phyloP scores from a whole-genome alignment of 1,140 invertebrate species.

The Tetramorium simillimum region DNA sequence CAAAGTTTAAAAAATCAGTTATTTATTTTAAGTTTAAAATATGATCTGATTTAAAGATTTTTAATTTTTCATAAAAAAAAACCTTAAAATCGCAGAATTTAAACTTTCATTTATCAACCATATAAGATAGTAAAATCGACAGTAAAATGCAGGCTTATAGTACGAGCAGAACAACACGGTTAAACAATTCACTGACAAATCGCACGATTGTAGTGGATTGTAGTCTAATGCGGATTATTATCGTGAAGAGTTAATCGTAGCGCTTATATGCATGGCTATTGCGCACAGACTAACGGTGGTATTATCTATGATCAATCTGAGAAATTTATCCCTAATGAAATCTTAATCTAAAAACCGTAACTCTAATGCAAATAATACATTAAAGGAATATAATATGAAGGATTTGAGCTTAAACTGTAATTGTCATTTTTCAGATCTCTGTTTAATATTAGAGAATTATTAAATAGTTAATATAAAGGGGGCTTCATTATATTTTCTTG shows the following conservation, averaged over 20 bases:
- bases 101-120: not conserved
- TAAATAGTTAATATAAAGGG: not conserved
- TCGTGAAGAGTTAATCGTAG: slow-evolving; percentile 58
- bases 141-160: slow-evolving; percentile 57
- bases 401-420: not conserved
- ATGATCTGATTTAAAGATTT: not conserved
- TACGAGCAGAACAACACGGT: slow-evolving; percentile 57
- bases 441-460: not conserved
- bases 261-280: slow-evolving; percentile 13
- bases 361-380: not conserved
- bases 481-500: not conserved
- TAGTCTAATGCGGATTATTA: slow-evolving; percentile 66
- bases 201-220: slow-evolving; percentile 30
- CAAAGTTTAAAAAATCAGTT: not conserved
- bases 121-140: not conserved
- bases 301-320: slow-evolving; percentile 20
- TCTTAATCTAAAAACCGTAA: not conserved
- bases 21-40: not conserved
- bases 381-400: not conserved
- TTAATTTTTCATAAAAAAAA: not conserved
- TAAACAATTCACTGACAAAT: slow-evolving; percentile 63
- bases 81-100: not conserved
- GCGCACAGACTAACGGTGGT: not conserved
- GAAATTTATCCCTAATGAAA: not conserved
- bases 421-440: not conserved